These are phyloP conservation scores for Ophion ellenae DNA, from an alignment of 2,888 invertebrate species.

Conservation along the genomic window DNA sequence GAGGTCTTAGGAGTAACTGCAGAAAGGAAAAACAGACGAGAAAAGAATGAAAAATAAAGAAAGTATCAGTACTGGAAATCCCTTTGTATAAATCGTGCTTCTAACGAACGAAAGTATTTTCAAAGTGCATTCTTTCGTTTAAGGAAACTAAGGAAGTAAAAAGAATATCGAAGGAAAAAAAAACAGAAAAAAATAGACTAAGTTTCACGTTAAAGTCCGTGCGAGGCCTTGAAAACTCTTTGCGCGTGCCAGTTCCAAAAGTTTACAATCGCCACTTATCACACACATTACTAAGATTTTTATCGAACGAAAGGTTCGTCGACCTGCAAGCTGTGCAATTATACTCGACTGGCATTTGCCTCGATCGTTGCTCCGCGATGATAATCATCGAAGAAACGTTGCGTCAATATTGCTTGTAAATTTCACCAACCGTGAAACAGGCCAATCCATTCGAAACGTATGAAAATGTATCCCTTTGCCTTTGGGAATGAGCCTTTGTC, in stretches of 20 bases:
- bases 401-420: neutral
- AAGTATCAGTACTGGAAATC: constrained; percentile 52
- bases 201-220: constrained; percentile 54
- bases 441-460: neutral
- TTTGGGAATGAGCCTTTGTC: neutral
- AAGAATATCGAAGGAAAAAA: constrained; percentile 17
- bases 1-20: neutral
- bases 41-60: constrained; percentile 8
- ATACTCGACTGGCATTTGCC: neutral
- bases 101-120: constrained; percentile 55
- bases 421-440: constrained; percentile 33
- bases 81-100: constrained; percentile 47
- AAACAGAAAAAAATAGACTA: constrained; percentile 43
- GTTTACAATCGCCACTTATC: constrained; percentile 59
- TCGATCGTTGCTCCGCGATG: neutral
- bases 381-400: neutral
- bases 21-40: constrained; percentile 41
- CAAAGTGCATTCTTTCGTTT: constrained; percentile 40
- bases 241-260: constrained; percentile 62
- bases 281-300: constrained; percentile 40
- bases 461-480: neutral
- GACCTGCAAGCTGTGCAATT: neutral
- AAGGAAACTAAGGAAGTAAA: constrained; percentile 16
- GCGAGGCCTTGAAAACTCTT: constrained; percentile 67
- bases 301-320: neutral